Percentiles rank a stretch among this genome's conserved stretches.
Conservation (phyloP, 2,113 vertebrate genomes). For the Tympanuchus pallidicinctus region DNA sequence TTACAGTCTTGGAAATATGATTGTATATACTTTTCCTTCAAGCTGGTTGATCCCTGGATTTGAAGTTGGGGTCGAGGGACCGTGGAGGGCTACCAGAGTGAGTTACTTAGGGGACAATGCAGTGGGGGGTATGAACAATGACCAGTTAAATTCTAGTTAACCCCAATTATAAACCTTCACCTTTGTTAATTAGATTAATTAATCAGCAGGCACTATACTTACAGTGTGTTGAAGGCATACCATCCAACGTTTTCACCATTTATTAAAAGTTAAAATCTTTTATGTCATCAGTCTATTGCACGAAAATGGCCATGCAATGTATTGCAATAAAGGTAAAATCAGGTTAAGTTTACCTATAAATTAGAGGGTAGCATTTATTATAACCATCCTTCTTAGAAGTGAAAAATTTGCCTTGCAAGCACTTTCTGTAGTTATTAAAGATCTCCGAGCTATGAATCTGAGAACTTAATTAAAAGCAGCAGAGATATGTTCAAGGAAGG, state of each 20-base stretch:
- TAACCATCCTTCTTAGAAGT: constrained; percentile 42
- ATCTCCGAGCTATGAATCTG: constrained; percentile 75
- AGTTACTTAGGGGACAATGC: constrained; percentile 55
- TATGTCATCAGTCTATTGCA: constrained; percentile 37
- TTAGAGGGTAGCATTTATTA: constrained; percentile 65
- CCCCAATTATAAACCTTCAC: constrained; percentile 83
- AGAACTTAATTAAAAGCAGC: constrained; percentile 78
- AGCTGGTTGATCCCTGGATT: constrained; percentile 49
- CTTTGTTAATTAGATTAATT: constrained; percentile 83
- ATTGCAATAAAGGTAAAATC: constrained; percentile 70
- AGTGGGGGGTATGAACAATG: constrained; percentile 74
- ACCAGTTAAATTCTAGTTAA: constrained; percentile 84
- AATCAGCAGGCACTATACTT: constrained; percentile 73
- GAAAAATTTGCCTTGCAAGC: constrained; percentile 70
- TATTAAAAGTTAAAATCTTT: constrained; percentile 71
- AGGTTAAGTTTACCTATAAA: constrained; percentile 75
- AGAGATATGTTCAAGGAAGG: constrained; percentile 54
- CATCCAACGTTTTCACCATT: constrained; percentile 60
- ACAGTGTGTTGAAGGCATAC: constrained; percentile 35
- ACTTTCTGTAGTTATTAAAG: constrained; percentile 77
- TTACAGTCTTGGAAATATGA: constrained; percentile 53
- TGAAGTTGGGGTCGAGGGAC: constrained; percentile 46
- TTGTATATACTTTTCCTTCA: constrained; percentile 47
- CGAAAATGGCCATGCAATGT: constrained; percentile 48
- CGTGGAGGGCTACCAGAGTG: constrained; percentile 7